phyloP scores from a whole-genome alignment of 2,797 vertebrate genomes.

The Megalops cyprinoides region DNA sequence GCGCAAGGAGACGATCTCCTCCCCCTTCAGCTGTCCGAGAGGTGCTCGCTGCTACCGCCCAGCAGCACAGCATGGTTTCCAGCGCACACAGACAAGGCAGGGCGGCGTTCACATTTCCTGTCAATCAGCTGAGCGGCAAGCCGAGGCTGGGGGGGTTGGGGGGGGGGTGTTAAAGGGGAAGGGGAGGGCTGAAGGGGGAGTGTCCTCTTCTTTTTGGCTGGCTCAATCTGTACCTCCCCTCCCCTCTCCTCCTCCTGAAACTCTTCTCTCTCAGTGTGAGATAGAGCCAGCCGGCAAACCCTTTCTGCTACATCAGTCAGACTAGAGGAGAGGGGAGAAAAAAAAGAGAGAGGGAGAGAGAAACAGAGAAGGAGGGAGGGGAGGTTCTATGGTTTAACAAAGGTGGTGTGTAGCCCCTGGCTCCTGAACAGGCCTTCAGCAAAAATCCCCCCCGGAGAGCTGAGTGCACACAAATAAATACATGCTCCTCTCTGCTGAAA shows the following conservation, averaged over 20 bases:
- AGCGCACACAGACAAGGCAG: background rate
- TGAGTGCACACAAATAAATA: background rate
- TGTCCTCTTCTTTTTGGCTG: slow-evolving; percentile 1
- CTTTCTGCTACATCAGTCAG: slow-evolving; percentile 24
- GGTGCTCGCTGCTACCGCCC: background rate
- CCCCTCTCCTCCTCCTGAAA: slow-evolving; percentile 26
- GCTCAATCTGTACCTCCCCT: slow-evolving; percentile 5
- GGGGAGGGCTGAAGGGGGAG: slow-evolving; percentile 1
- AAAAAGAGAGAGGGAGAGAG: slow-evolving; percentile 17
- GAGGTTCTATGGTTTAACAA: background rate
- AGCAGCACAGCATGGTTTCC: background rate
- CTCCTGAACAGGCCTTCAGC: background rate
- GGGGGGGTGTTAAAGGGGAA: background rate
- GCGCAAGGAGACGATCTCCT: background rate
- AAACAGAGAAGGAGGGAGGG: slow-evolving; percentile 12
- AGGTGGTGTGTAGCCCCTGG: background rate
- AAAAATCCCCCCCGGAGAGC: background rate
- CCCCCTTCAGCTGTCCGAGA: background rate
- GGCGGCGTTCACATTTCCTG: slow-evolving; percentile 28
- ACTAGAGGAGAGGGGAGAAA: background rate
- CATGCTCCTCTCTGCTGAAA: background rate
- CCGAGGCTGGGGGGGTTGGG: background rate
- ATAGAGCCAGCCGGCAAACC: background rate
- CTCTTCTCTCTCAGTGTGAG: slow-evolving; percentile 41
- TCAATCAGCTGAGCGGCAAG: slow-evolving; percentile 26